Conservation (phyloP, 2,888 invertebrate species). For the Drosophila acutilabella region DNA sequence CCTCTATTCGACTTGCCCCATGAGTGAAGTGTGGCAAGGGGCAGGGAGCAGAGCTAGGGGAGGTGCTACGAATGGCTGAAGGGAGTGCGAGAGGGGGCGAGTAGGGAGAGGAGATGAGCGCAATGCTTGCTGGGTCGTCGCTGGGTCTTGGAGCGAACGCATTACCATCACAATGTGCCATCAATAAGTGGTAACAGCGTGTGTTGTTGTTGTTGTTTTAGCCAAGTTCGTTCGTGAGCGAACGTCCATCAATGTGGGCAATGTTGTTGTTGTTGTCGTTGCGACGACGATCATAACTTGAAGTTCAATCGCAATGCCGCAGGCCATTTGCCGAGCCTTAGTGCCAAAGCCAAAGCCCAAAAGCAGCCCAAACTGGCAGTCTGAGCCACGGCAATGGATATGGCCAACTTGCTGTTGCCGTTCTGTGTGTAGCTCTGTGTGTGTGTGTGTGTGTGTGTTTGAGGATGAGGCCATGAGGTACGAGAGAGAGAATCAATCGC, state of each 20-base stretch:
- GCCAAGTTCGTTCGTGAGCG: slow-evolving; percentile 79
- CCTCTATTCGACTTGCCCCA: slow-evolving; percentile 82
- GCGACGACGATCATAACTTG: slow-evolving; percentile 83
- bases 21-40: slow-evolving; percentile 47
- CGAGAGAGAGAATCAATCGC: slow-evolving; percentile 84
- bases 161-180: slow-evolving; percentile 78
- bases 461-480: slow-evolving; percentile 76
- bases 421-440: no score
- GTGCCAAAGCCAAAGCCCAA: slow-evolving; percentile 81
- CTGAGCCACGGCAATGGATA: slow-evolving; percentile 22
- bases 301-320: slow-evolving; percentile 85
- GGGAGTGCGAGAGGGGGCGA: background rate
- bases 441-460: background rate
- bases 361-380: slow-evolving; percentile 52
- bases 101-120: slow-evolving; percentile 26
- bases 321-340: slow-evolving; percentile 84
- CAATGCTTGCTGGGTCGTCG: slow-evolving; percentile 64
- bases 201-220: slow-evolving; percentile 69
- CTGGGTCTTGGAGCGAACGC: slow-evolving; percentile 64
- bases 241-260: slow-evolving; percentile 84
- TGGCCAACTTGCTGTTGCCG: background rate
- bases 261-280: slow-evolving; percentile 46
- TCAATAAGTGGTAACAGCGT: slow-evolving; percentile 80
- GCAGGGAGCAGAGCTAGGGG: background rate
- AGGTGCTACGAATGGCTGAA: background rate